phyloP scores from a whole-genome alignment of 35 echinoderm and acorn worm species.

The Holothuria glaberrima region DNA sequence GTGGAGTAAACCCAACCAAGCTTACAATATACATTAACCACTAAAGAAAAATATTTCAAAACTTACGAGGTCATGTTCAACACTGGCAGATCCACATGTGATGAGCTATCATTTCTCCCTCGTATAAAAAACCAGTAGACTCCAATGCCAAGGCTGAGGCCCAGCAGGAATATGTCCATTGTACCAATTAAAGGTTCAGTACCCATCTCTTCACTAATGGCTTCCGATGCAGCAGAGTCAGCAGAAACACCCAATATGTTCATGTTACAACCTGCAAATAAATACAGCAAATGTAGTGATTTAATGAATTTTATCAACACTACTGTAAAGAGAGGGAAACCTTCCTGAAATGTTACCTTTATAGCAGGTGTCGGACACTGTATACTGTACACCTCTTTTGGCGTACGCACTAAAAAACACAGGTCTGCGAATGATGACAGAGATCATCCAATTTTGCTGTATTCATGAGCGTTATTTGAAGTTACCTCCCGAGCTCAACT shows the following conservation, averaged over 20 bases:
- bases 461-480: no score
- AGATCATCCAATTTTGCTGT: no score
- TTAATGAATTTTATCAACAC: no score
- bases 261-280: constrained; percentile 23
- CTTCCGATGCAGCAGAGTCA: constrained; percentile 46
- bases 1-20: no score
- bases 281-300: neutral
- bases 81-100: neutral
- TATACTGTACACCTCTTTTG: no score
- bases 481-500: no score
- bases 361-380: no score
- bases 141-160: constrained; percentile 80
- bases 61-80: neutral
- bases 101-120: constrained; percentile 66
- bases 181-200: constrained; percentile 74
- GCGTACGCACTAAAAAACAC: no score
- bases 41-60: neutral
- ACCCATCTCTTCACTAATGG: constrained; percentile 9
- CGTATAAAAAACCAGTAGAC: constrained; percentile 99
- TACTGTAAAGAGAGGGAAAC: no score
- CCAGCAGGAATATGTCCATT: constrained; percentile 91
- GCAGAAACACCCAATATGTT: constrained; percentile 43
- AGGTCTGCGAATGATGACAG: no score
- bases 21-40: no score
- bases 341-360: no score